These are phyloP conservation scores for Clarias macrocephalus DNA, from an alignment of 2,113 vertebrate genomes.

Conservation along the genomic window DNA sequence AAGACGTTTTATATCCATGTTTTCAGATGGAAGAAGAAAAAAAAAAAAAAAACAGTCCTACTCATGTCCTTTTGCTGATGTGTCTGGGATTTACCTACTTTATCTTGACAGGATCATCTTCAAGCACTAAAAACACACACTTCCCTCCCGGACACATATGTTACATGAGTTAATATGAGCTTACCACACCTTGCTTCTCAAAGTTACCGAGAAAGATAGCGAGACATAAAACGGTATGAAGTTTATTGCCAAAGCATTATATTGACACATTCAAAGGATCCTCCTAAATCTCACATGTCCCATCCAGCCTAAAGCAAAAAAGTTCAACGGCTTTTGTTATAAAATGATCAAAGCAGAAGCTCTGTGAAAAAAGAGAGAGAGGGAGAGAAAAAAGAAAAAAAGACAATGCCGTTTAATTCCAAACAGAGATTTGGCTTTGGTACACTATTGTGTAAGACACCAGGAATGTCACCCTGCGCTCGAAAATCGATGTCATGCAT, in stretches of 20 bases:
- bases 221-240: slow-evolving; percentile 16
- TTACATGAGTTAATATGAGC: slow-evolving; percentile 26
- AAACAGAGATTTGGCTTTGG: slow-evolving; percentile 49
- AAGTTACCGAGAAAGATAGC: slow-evolving; percentile 19
- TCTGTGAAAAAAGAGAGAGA: background rate
- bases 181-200: slow-evolving; percentile 31
- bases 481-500: slow-evolving; percentile 51
- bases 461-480: slow-evolving; percentile 52
- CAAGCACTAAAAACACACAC: slow-evolving; percentile 65
- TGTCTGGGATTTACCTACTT: slow-evolving; percentile 76
- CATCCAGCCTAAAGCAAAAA: slow-evolving; percentile 36
- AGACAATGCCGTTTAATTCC: slow-evolving; percentile 47
- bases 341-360: slow-evolving; percentile 35
- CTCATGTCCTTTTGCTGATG: slow-evolving; percentile 74
- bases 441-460: slow-evolving; percentile 55
- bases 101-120: slow-evolving; percentile 71
- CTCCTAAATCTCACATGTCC: slow-evolving; percentile 30
- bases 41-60: slow-evolving; percentile 67
- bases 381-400: background rate
- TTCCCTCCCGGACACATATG: slow-evolving; percentile 29
- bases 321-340: slow-evolving; percentile 43
- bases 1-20: slow-evolving; percentile 77
- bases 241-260: slow-evolving; percentile 36
- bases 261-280: slow-evolving; percentile 40
- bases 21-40: slow-evolving; percentile 72